phyloP scores from a whole-genome alignment of 2,888 invertebrate species.

The Eupeodes luniger region DNA sequence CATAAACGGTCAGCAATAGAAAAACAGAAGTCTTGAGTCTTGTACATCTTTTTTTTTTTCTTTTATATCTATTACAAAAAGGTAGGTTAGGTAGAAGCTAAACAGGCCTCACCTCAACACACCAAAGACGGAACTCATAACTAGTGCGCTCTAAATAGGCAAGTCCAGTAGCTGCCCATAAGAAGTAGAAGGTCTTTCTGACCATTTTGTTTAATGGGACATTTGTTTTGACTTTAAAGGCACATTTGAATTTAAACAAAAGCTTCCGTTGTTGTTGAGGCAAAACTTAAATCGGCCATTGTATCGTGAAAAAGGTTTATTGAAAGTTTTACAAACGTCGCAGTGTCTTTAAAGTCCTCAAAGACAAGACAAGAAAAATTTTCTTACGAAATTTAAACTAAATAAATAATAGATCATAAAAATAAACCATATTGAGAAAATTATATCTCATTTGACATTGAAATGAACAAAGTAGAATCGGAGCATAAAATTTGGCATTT shows the following conservation, averaged over 20 bases:
- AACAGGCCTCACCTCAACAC: slow-evolving; percentile 18
- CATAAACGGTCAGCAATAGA: slow-evolving; percentile 58
- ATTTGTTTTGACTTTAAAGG: slow-evolving; percentile 15
- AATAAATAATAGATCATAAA: neutral
- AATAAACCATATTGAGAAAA: neutral
- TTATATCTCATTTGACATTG: slow-evolving; percentile 11
- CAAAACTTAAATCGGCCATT: slow-evolving; percentile 3
- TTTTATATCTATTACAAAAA: neutral
- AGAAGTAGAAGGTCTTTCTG: slow-evolving; percentile 3
- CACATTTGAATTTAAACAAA: slow-evolving; percentile 6
- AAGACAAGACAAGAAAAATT: neutral
- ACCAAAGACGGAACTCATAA: slow-evolving; percentile 68
- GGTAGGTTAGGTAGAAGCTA: slow-evolving; percentile 3
- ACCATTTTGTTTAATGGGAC: slow-evolving; percentile 36
- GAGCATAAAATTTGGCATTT: slow-evolving; percentile 9
- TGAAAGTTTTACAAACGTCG: neutral
- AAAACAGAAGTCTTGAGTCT: slow-evolving; percentile 16
- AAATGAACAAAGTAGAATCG: neutral
- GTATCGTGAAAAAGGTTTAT: neutral
- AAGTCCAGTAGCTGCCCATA: neutral
- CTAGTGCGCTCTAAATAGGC: slow-evolving; percentile 49
- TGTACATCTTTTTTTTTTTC: slow-evolving; percentile 40
- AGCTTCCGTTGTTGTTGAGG: slow-evolving; percentile 24
- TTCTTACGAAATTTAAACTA: neutral
- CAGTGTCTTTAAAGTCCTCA: neutral